A percentile compares a stretch with the other conserved stretches of the same genome.
These are phyloP conservation scores for Ethmia dodecea DNA, from an alignment of 2,888 invertebrate genomes.

Conservation along the genomic window DNA sequence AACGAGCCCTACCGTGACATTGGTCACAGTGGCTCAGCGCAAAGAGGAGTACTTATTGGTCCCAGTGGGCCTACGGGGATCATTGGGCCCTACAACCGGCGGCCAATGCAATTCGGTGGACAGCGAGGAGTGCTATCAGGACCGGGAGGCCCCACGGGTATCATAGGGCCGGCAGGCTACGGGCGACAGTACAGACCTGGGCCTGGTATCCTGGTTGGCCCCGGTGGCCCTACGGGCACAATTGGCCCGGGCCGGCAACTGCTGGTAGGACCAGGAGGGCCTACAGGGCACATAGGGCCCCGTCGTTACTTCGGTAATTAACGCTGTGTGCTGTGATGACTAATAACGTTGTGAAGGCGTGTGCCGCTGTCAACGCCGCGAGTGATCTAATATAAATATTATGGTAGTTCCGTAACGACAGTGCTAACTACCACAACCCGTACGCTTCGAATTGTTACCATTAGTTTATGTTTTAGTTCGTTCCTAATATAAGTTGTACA, in stretches of 20 bases:
- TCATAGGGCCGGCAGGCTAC: conserved; percentile 37
- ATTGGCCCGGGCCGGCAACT: conserved; percentile 42
- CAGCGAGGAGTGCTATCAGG: conserved; percentile 30
- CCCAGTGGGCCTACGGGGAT: conserved; percentile 58
- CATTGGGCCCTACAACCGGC: conserved; percentile 24
- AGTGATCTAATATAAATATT: conserved; percentile 30
- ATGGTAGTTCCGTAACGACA: conserved; percentile 16
- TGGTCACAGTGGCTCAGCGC: conserved; percentile 13
- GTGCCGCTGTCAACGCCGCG: conserved; percentile 2
- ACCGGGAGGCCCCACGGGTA: conserved; percentile 65
- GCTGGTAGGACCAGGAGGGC: conserved; percentile 72
- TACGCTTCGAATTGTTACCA: conserved; percentile 11
- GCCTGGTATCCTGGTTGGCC: conserved; percentile 51
- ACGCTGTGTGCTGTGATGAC: conserved; percentile 28
- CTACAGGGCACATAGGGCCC: conserved; percentile 52
- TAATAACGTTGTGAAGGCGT: conserved; percentile 23
- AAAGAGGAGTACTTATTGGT: conserved; percentile 40
- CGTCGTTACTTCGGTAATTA: conserved; percentile 62
- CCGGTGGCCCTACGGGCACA: conserved; percentile 60
- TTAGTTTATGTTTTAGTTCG: neutral
- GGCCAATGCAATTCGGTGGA: conserved; percentile 26
- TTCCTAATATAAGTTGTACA: no score
- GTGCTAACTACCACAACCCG: conserved; percentile 22
- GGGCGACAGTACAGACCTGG: conserved; percentile 20
- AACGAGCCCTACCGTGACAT: conserved; percentile 10